Conservation (phyloP, 35 echinoderm and acorn worm genomes). For the Lytechinus variegatus region DNA sequence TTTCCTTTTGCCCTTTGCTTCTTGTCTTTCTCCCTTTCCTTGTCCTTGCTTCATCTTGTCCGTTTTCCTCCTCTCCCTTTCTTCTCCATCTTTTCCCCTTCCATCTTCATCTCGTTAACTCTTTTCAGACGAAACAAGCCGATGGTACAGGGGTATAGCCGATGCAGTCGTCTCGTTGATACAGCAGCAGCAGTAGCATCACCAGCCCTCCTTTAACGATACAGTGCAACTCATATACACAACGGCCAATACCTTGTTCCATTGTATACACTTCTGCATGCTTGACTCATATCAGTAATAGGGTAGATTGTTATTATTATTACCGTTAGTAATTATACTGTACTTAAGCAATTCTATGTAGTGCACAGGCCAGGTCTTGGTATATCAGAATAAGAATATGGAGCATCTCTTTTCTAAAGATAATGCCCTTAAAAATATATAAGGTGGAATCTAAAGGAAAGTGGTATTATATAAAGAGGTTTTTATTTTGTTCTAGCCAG, state of each 20-base stretch:
- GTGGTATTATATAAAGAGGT: neutral
- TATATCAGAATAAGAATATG: neutral
- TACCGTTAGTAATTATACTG: neutral
- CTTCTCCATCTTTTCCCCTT: neutral
- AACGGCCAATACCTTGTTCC: neutral
- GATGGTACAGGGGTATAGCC: constrained; percentile 31
- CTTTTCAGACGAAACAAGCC: neutral
- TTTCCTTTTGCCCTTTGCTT: too few species aligned
- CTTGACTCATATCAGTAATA: neutral
- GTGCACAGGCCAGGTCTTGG: neutral
- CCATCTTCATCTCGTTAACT: neutral
- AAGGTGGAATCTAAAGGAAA: neutral
- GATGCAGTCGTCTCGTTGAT: neutral
- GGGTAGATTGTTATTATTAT: neutral
- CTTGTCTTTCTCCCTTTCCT: neutral
- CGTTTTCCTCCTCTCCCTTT: neutral
- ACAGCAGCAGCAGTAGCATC: neutral
- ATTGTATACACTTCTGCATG: neutral
- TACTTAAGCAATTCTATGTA: neutral
- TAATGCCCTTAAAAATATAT: neutral
- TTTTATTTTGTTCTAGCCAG: neutral
- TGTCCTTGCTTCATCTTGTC: neutral
- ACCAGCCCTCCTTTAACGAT: neutral
- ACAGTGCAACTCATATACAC: constrained; percentile 31
- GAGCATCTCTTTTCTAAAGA: neutral